Conservation (phyloP, 2,888 invertebrate species). For the Griposia aprilina region DNA sequence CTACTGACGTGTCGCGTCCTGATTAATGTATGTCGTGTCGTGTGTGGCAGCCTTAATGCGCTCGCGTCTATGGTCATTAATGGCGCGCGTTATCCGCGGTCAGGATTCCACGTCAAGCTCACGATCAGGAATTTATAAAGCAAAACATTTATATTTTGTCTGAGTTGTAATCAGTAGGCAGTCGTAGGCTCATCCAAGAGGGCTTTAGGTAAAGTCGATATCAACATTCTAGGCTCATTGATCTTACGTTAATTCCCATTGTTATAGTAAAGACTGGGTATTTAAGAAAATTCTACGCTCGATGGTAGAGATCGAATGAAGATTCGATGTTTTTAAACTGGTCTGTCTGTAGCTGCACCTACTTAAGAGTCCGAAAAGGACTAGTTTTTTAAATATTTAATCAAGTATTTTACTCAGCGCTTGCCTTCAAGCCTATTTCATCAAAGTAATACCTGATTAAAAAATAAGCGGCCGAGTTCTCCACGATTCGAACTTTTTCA, state of each 20-base stretch:
- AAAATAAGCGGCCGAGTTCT: slow-evolving; percentile 29
- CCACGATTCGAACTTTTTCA: slow-evolving; percentile 25
- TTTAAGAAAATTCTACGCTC: background rate
- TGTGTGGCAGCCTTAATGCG: slow-evolving; percentile 77
- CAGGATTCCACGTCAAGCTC: slow-evolving; percentile 65
- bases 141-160: background rate
- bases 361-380: background rate
- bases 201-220: background rate
- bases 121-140: slow-evolving; percentile 23
- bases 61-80: slow-evolving; percentile 78
- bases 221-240: background rate
- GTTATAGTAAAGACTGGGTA: background rate
- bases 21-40: slow-evolving; percentile 84
- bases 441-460: slow-evolving; percentile 24
- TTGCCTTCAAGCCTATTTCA: slow-evolving; percentile 26
- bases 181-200: background rate
- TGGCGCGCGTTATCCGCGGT: slow-evolving; percentile 76
- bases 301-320: background rate
- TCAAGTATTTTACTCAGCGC: slow-evolving; percentile 12
- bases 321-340: background rate
- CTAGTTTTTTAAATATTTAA: slow-evolving; percentile 11
- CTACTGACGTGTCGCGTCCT: slow-evolving; percentile 78
- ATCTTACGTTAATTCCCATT: background rate
- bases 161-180: background rate
- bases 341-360: background rate